Base-by-base conservation (phyloP, 2,888 invertebrate genomes). In the Oscheius sp. region DNA sequence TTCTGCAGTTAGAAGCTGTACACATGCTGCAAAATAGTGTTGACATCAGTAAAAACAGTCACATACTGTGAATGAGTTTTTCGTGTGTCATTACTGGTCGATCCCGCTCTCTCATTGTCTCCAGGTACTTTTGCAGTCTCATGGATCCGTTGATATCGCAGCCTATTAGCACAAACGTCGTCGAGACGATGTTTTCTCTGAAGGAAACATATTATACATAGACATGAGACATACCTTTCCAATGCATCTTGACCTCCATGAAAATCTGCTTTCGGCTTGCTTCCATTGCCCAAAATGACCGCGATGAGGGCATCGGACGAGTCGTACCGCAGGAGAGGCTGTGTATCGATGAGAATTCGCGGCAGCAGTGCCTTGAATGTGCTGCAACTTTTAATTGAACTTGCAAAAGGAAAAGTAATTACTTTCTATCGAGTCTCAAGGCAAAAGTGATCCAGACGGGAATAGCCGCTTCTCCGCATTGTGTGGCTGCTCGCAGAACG, bases 271-370 rank as follows among this genome's bases (percentile, higher is more conserved):
- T 37, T 21, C 9, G 47, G 9, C 59, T 48, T 48, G n/a, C 55
- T 48, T 58, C 42, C 53, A 47, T 62, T 33, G n/a, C 65, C 42
- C 55, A 76, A 59, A 11, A 76, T 68, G 11, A 68, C 51, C 7
- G 47, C 33, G 13, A 76, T 51, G 4, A 76, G 50, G 11, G 65
- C 60, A 29, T 73, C 51, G 9, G 73, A 60, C 1, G 33, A 33
- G 11, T 76, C 76, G 37, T 55, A 71, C 33, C 55, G 29, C 11
- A 71, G 55, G 21, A 76, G 55, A 10, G 76, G 76, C 51, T 76
- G 71, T 1, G 66, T 68, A 7, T 74, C 76, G 32, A 76, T 73
- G 10, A 76, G 35, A 50, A 76, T 76, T 47, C 70, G 73, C n/a
- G 76, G 76, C 32, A 76, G 55, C 13, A 73, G 55, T 13, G 13